Conservation (phyloP, 1,140 invertebrate genomes). For the Ericerus pela region DNA sequence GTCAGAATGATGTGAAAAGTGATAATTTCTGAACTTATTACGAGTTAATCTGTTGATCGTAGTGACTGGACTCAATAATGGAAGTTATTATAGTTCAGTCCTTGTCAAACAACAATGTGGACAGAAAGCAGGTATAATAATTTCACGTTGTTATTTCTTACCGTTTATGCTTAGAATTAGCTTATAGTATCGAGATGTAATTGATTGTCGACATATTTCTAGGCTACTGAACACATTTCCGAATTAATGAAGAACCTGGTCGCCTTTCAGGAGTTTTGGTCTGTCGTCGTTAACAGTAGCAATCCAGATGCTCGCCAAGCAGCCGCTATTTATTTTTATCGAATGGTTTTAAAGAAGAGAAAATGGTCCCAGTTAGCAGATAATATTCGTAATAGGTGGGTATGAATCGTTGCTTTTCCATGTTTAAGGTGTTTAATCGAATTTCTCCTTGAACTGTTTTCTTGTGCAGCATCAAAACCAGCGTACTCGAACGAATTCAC, state of each 20-base stretch:
- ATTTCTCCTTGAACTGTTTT: neutral
- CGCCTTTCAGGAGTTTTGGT: constrained; percentile 2
- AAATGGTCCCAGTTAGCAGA: neutral
- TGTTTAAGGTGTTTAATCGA: neutral
- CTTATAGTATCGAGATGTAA: no score
- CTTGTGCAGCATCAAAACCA: neutral
- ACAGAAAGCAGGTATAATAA: no score
- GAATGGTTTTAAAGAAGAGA: neutral
- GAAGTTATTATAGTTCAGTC: no score
- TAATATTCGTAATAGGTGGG: neutral
- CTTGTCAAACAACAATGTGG: no score
- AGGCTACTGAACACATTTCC: neutral
- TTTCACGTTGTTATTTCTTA: no score
- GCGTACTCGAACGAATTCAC: neutral
- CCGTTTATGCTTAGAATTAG: no score
- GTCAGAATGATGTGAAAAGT: no score
- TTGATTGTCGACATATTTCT: no score
- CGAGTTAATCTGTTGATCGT: no score
- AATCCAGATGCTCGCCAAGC: constrained; percentile 5
- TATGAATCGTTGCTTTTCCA: neutral
- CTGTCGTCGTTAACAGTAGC: neutral
- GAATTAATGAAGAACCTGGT: neutral
- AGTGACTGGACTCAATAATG: no score
- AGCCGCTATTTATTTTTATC: constrained; percentile 2
- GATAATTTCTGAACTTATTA: no score